Conservation (phyloP, 64 coral and sea anemone genomes). For the Actinia tenebrosa region DNA sequence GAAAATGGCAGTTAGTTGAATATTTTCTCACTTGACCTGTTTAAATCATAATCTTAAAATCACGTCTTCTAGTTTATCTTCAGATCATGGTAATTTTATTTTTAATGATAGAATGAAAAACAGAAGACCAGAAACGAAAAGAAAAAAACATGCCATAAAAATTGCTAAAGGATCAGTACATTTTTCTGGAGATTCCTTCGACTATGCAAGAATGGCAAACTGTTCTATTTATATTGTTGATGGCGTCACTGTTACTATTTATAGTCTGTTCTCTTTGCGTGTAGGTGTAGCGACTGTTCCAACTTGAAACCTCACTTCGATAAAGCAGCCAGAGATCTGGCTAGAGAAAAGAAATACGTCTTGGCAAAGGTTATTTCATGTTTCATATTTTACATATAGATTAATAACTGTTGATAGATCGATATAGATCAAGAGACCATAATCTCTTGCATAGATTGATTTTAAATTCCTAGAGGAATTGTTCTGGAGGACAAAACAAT, state of each 20-base stretch:
- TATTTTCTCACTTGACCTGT: too few relatives aligned
- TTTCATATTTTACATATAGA: neutral
- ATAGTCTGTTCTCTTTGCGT: neutral
- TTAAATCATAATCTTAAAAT: too few relatives aligned
- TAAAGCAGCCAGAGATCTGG: slow-evolving; percentile 45
- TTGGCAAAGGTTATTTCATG: slow-evolving; percentile 52
- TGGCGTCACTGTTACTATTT: neutral
- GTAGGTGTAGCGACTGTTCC: slow-evolving; percentile 78
- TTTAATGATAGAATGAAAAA: too few relatives aligned
- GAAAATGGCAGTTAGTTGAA: too few relatives aligned
- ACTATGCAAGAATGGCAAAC: neutral
- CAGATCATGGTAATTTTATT: too few relatives aligned
- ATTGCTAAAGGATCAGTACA: neutral
- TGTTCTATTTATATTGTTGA: neutral
- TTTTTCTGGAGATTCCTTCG: too few relatives aligned
- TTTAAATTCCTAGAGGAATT: too few relatives aligned
- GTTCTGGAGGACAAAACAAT: too few relatives aligned
- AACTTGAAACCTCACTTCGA: slow-evolving; percentile 56
- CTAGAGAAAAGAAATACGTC: slow-evolving; percentile 55
- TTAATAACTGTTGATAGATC: neutral
- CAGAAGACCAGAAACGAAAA: too few relatives aligned
- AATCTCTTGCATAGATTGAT: neutral
- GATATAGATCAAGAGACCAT: too few relatives aligned
- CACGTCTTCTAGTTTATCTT: too few relatives aligned
- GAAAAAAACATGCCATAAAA: too few relatives aligned